A percentile compares a stretch with the other conserved stretches of the same genome.
These are phyloP conservation scores for Cephonodes hylas DNA, from an alignment of 2,888 invertebrate species.

Conservation along the genomic window DNA sequence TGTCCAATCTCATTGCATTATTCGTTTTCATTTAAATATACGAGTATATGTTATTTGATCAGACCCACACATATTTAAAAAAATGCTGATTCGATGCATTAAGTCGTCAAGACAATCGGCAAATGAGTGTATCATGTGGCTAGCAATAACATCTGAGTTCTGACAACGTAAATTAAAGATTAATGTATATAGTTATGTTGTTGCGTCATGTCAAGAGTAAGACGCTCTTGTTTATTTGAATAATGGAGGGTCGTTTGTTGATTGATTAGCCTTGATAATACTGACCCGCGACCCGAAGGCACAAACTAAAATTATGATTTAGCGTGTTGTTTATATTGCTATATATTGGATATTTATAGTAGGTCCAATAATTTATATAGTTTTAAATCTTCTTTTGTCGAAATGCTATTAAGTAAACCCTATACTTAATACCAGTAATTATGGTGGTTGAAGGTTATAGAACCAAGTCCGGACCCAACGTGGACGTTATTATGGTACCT, in stretches of 20 bases:
- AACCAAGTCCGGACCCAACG: conserved; percentile 89
- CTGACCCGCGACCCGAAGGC: conserved; percentile 43
- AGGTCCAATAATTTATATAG: neutral
- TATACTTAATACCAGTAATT: neutral
- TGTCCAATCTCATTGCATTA: too few relatives aligned
- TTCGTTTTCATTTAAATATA: too few relatives aligned
- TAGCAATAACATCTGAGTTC: neutral
- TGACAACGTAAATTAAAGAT: neutral
- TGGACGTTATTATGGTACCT: conserved; percentile 92
- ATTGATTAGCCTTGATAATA: conserved; percentile 39
- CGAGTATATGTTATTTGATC: neutral
- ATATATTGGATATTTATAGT: neutral
- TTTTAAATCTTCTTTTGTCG: neutral
- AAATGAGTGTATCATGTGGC: neutral
- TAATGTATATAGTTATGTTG: neutral
- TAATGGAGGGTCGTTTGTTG: conserved; percentile 24
- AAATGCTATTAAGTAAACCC: neutral
- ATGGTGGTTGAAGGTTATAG: conserved; percentile 83
- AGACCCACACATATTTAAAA: neutral
- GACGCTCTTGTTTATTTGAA: conserved; percentile 28
- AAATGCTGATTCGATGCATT: neutral
- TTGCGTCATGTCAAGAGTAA: conserved; percentile 31
- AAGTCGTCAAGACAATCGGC: neutral
- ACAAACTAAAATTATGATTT: conserved; percentile 30
- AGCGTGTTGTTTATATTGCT: conserved; percentile 23